phyloP scores from a whole-genome alignment of 1,140 invertebrate genomes.

The Drosophila bifasciata region DNA sequence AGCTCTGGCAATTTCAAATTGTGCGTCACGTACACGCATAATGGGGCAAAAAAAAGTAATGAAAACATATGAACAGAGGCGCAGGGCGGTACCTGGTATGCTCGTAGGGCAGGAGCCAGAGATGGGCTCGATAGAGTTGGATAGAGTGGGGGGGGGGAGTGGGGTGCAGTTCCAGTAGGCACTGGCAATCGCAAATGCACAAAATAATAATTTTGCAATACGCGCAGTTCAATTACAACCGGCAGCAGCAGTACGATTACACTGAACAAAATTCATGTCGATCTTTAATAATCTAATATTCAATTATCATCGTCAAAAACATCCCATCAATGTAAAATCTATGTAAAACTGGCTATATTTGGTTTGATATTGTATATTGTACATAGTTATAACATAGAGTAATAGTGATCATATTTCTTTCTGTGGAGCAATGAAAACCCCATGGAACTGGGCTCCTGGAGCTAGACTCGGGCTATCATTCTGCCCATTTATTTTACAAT shows the following conservation, averaged over 20 bases:
- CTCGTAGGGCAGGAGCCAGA: no score
- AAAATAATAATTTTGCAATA: slow-evolving; percentile 82
- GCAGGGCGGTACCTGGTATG: slow-evolving; percentile 39
- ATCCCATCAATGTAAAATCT: no score
- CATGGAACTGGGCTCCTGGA: slow-evolving; percentile 1
- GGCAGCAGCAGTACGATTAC: slow-evolving; percentile 31
- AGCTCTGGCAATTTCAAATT: slow-evolving; percentile 79
- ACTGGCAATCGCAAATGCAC: slow-evolving; percentile 79
- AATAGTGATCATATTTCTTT: no score
- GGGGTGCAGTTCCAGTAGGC: slow-evolving; percentile 49
- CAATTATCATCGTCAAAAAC: no score
- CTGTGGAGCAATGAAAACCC: background rate
- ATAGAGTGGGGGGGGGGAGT: no score
- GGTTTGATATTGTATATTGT: no score
- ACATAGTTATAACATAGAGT: no score
- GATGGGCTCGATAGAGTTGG: no score
- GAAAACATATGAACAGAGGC: slow-evolving; percentile 80
- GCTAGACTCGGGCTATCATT: slow-evolving; percentile 42
- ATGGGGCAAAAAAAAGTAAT: slow-evolving; percentile 73
- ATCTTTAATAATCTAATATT: no score
- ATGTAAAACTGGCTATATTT: no score
- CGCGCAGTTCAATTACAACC: slow-evolving; percentile 78
- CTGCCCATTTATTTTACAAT: slow-evolving; percentile 63
- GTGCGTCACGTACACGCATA: slow-evolving; percentile 82
- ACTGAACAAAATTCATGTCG: slow-evolving; percentile 16